These are phyloP conservation scores for Perizoma flavofasciatum DNA, from an alignment of 2,888 invertebrate genomes.

Conservation along the genomic window DNA sequence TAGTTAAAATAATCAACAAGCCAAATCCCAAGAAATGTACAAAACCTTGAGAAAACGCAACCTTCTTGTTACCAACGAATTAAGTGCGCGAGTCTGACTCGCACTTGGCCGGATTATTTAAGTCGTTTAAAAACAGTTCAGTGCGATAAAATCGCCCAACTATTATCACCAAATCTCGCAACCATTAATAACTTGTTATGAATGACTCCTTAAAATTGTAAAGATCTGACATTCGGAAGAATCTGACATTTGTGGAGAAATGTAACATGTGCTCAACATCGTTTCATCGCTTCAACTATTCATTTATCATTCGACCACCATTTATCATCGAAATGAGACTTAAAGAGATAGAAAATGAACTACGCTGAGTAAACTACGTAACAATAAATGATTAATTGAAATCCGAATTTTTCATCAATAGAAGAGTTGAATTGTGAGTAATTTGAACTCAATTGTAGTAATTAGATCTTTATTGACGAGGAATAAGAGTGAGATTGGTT, in stretches of 20 bases:
- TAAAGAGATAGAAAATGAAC: conserved; percentile 82
- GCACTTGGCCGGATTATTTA: background rate
- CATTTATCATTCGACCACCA: conserved; percentile 72
- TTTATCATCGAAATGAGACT: conserved; percentile 81
- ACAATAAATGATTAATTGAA: conserved; percentile 80
- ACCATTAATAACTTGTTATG: conserved; percentile 74
- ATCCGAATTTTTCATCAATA: conserved; percentile 56
- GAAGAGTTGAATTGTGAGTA: conserved; percentile 31
- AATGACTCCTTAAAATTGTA: conserved; percentile 77
- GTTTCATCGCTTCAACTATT: conserved; percentile 70
- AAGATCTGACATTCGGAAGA: conserved; percentile 39
- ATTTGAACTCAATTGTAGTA: conserved; percentile 51
- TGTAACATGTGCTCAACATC: conserved; percentile 68
- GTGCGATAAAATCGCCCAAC: conserved; percentile 45
- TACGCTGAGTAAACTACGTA: conserved; percentile 74
- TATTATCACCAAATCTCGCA: conserved; percentile 58
- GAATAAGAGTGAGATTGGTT: conserved; percentile 42
- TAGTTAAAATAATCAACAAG: no score
- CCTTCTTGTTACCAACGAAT: no score
- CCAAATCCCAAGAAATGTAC: no score
- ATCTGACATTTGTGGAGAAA: conserved; percentile 65
- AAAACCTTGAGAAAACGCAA: no score
- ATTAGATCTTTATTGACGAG: conserved; percentile 47
- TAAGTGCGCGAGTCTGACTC: no score
- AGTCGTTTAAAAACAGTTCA: background rate